Evolutionary conservation across 2,888 invertebrate genomes (phyloP).

Genomic region (Sceliomorpha sp.): DNA sequence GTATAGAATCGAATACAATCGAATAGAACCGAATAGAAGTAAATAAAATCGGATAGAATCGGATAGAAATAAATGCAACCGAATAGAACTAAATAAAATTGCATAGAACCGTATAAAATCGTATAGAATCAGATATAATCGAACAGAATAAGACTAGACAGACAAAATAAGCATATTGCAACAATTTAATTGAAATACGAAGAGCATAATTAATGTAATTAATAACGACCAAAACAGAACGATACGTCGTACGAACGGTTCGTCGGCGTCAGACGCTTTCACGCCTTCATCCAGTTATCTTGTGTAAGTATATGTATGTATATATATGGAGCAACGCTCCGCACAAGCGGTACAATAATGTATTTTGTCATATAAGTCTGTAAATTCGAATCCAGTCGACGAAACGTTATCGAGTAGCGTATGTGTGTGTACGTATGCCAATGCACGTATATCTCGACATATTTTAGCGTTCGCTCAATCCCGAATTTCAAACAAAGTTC

Average conservation of each 20-base stretch:
- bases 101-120: no score
- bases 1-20: no score
- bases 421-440: slow-evolving; percentile 42
- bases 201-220: slow-evolving; percentile 44
- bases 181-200: no score
- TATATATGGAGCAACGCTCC: slow-evolving; percentile 20
- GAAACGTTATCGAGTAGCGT: slow-evolving; percentile 52
- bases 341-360: slow-evolving; percentile 34
- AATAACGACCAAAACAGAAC: slow-evolving; percentile 34
- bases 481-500: slow-evolving; percentile 54
- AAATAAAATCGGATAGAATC: no score
- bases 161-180: no score
- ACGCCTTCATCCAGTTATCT: slow-evolving; percentile 33
- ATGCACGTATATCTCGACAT: slow-evolving; percentile 51
- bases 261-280: slow-evolving; percentile 40
- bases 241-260: slow-evolving; percentile 29
- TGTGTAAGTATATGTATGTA: slow-evolving; percentile 28
- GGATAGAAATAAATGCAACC: no score
- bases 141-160: no score
- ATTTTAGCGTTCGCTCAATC: slow-evolving; percentile 55
- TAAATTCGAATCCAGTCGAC: slow-evolving; percentile 42
- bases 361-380: slow-evolving; percentile 52
- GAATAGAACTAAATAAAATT: no score
- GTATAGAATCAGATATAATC: no score
- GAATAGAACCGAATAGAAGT: no score